phyloP scores from a whole-genome alignment of 2,113 vertebrate species.

The Carassius carassius region DNA sequence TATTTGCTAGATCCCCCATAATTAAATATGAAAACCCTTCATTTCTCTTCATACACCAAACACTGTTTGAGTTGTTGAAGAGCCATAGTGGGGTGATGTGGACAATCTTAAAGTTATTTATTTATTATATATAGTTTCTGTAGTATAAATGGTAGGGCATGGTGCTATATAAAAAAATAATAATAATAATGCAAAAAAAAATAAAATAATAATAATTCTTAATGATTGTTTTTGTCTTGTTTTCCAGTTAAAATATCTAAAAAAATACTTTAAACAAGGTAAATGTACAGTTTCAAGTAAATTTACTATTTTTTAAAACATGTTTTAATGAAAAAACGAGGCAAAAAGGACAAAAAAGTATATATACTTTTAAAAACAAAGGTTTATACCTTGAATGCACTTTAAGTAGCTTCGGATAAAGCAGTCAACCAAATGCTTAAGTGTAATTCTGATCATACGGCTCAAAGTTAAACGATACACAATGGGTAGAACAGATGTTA shows the following conservation, averaged over 20 bases:
- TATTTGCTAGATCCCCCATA: conserved; percentile 1
- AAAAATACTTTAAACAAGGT: neutral
- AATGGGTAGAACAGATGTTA: conserved; percentile 18
- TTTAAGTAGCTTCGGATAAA: neutral
- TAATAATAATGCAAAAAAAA: too few species aligned
- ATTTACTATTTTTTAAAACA: neutral
- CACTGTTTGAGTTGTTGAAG: neutral
- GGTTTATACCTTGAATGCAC: neutral
- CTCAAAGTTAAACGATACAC: conserved; percentile 21
- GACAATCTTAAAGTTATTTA: neutral
- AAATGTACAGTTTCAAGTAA: neutral
- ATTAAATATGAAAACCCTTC: conserved; percentile 14
- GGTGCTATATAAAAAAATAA: neutral
- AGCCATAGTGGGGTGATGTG: neutral
- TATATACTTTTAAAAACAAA: too few species aligned
- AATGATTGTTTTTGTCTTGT: neutral
- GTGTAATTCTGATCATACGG: conserved; percentile 4
- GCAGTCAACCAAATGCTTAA: neutral
- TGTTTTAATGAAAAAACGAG: neutral
- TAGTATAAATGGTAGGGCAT: neutral
- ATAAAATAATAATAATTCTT: too few species aligned
- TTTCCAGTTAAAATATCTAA: neutral
- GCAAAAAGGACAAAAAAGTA: too few species aligned
- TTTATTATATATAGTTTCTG: neutral
- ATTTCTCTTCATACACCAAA: conserved; percentile 6